A percentile compares a stretch with the other conserved stretches of the same genome.
Evolutionary conservation across 2,797 vertebrate genomes (phyloP).

Genomic region (Danio tinwini): DNA sequence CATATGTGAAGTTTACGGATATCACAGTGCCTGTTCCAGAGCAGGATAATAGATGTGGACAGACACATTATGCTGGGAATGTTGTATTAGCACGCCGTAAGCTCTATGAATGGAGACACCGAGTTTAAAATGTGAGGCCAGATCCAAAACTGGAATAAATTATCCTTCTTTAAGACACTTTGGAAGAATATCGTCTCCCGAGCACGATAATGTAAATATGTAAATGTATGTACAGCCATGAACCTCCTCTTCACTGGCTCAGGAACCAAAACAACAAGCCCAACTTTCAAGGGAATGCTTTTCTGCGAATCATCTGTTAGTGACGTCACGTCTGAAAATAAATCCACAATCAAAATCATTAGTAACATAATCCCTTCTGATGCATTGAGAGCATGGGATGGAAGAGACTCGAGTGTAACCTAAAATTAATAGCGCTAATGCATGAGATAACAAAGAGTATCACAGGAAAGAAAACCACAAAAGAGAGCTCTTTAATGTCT

Average conservation of each 20-base stretch:
- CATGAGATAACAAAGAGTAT: not conserved
- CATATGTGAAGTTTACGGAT: conserved; percentile 82
- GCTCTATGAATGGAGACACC: conserved; percentile 49
- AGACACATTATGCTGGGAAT: conserved; percentile 62
- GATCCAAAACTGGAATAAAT: conserved; percentile 50
- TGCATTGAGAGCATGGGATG: not conserved
- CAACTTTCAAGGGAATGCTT: conserved; percentile 28
- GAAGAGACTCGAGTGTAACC: not conserved
- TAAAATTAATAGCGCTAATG: not conserved
- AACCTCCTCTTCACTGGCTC: not conserved
- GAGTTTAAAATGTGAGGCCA: conserved; percentile 53
- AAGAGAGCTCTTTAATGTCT: not conserved
- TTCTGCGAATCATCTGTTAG: conserved; percentile 26
- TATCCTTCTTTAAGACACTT: conserved; percentile 32
- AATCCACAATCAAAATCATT: conserved; percentile 30
- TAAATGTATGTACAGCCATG: conserved; percentile 38
- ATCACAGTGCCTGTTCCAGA: conserved; percentile 66
- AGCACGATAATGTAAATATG: conserved; percentile 41
- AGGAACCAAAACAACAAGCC: conserved; percentile 25
- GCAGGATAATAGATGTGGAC: conserved; percentile 63
- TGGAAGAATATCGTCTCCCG: conserved; percentile 24
- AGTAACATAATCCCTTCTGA: not conserved
- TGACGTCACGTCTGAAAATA: conserved; percentile 32
- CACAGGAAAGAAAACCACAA: not conserved
- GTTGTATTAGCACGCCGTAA: conserved; percentile 57